Base-by-base conservation (phyloP, 2,888 invertebrate genomes). In the Sphecodes monilicornis region DNA sequence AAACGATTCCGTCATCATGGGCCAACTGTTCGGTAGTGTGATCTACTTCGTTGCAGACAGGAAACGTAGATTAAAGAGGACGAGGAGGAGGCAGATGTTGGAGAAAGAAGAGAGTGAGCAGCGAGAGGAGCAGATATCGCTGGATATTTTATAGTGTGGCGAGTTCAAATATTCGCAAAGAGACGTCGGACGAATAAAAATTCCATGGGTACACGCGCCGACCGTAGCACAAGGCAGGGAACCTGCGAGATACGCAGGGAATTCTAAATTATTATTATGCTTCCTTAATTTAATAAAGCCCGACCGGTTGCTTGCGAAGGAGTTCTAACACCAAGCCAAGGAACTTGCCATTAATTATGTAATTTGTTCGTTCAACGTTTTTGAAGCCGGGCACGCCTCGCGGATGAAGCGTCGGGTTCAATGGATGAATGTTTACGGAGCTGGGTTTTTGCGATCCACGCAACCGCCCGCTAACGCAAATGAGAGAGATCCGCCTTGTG, bases 391-490 rank as follows among this genome's bases (percentile, higher is more conserved):
- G 32, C 32, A 8, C 16, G 8, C 8, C 8, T 29, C 22, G 32
- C 22, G 64, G 64, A 64, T 6, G 22, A 22, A 32, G 13, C 36
- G 26, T 3, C 11, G 32, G 29, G 18, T 83, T 69, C 64, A 16
- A 64, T 32, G 70, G 57, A 26, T 46, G 85, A 60, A 75, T 54
- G 22, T 57, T 76, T 36, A 11, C 32, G 41, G 26, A 36, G 54
- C n/a, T 8, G 32, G 13, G 70, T 76, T 84, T 77, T 84, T 80
- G 50, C 76, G 64, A 69, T 64, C 57, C 71, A 16, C 26, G 54
- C 64, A 5, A 10, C 18, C 57, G 26, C n/a, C 57, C 18, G 13
- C 71, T 32, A 54, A 60, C 71, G 78, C 54, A 64, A 80, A 71
- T 66, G 70, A 64, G 71, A 57, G 71, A 46, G 43, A 57, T 60